phyloP scores from a whole-genome alignment of 2,797 vertebrate species.

The Acanthiza pusilla region DNA sequence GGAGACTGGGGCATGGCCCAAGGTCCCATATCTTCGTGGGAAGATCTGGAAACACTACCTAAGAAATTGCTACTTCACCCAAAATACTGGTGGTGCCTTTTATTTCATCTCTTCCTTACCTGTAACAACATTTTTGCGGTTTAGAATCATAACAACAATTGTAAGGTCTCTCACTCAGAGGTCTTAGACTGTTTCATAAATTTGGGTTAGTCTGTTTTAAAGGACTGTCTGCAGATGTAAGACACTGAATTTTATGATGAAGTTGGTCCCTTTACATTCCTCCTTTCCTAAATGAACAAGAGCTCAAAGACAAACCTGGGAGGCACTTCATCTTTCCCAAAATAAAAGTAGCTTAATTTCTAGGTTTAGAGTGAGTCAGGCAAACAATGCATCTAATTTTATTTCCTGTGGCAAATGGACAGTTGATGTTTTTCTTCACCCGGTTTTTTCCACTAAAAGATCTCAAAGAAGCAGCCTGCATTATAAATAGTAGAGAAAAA shows the following conservation, averaged over 20 bases:
- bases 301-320: background rate
- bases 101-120: background rate
- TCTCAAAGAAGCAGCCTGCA: background rate
- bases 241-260: background rate
- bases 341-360: background rate
- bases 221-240: background rate
- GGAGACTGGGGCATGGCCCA: background rate
- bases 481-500: conserved; percentile 48
- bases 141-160: background rate
- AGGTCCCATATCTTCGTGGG: background rate
- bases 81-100: background rate
- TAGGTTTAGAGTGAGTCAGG: background rate
- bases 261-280: background rate
- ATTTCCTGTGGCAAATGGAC: background rate
- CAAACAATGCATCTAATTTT: background rate
- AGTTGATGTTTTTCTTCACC: background rate
- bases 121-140: background rate
- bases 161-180: background rate
- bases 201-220: background rate
- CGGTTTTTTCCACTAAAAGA: background rate
- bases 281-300: background rate
- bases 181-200: background rate
- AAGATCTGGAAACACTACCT: background rate
- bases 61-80: background rate
- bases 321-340: background rate